phyloP scores from a whole-genome alignment of 2,888 invertebrate species.

The Platypus cylindrus region DNA sequence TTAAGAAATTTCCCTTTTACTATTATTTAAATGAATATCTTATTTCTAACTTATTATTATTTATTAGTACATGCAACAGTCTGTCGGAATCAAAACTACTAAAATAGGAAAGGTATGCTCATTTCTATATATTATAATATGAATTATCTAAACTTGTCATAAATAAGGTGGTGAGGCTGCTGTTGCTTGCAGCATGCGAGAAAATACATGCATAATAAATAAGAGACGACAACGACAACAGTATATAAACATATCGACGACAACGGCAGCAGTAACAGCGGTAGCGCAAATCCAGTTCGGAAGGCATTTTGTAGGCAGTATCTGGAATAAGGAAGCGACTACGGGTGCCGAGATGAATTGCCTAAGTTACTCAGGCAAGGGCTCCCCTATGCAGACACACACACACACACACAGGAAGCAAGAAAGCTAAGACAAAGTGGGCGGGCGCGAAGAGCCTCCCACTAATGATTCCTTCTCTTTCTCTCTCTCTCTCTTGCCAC shows the following conservation, averaged over 20 bases:
- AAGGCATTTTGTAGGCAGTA: constrained; percentile 34
- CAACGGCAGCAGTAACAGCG: constrained; percentile 25
- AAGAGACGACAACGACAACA: too few species aligned
- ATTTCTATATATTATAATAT: too few species aligned
- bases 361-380: constrained; percentile 32
- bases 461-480: constrained; percentile 15
- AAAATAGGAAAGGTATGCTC: too few species aligned
- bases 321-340: constrained; percentile 32
- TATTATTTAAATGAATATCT: too few species aligned
- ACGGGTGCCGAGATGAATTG: constrained; percentile 34
- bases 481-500: too few species aligned
- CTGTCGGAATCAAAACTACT: constrained; percentile 7
- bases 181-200: constrained; percentile 8
- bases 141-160: constrained; percentile 10
- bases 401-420: constrained; percentile 32
- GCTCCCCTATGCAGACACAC: too few species aligned
- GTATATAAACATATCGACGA: constrained; percentile 33
- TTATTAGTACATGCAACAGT: constrained; percentile 11
- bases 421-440: constrained; percentile 34
- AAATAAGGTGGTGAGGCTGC: too few species aligned
- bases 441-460: constrained; percentile 13
- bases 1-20: too few species aligned
- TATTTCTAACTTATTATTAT: too few species aligned
- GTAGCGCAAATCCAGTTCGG: constrained; percentile 35
- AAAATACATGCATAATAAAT: too few species aligned